These are phyloP conservation scores for Cheiracanthium punctorium DNA, from an alignment of 2,888 invertebrate genomes.

Conservation along the genomic window DNA sequence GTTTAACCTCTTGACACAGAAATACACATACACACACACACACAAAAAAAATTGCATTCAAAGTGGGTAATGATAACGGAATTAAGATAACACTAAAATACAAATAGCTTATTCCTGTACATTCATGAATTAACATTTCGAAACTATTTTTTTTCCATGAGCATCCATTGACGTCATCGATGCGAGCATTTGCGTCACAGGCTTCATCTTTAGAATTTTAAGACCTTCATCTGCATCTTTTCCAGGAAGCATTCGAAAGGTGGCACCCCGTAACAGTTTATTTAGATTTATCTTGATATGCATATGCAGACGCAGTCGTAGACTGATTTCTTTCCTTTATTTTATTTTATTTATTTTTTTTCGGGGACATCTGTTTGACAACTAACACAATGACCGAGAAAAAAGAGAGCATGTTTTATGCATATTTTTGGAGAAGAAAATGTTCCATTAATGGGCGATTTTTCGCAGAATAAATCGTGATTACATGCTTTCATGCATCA, in stretches of 20 bases:
- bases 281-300: not conserved
- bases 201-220: not conserved
- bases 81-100: no score
- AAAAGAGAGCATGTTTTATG: not conserved
- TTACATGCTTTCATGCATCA: not conserved
- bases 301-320: not conserved
- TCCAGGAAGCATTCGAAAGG: no score
- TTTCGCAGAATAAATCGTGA: not conserved
- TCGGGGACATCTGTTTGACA: not conserved
- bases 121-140: no score
- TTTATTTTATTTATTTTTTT: not conserved
- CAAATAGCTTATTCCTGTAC: no score
- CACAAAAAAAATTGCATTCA: no score
- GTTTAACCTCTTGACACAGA: no score
- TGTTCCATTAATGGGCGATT: not conserved
- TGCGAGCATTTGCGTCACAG: not conserved
- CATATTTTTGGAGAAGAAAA: no score
- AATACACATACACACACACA: no score
- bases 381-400: conserved; percentile 1
- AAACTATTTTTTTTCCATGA: no score
- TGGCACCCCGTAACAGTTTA: not conserved
- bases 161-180: not conserved
- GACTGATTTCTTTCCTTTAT: not conserved
- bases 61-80: no score
- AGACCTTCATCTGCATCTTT: not conserved